phyloP scores from a whole-genome alignment of 2,888 invertebrate genomes.

The Hydraecia micacea region DNA sequence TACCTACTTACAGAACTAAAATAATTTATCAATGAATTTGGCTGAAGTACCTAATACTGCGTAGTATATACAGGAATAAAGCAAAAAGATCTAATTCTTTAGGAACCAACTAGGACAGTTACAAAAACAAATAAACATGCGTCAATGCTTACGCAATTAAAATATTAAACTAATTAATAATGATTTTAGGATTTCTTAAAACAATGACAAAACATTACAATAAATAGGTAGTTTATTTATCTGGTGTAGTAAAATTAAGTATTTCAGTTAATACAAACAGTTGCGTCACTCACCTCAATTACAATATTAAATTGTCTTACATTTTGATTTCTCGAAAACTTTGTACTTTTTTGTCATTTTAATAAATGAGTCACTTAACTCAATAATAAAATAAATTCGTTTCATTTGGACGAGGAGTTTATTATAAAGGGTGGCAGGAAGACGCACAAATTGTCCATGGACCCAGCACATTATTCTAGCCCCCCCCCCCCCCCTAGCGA shows the following conservation, averaged over 20 bases:
- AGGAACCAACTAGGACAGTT: not conserved
- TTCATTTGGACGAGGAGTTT: not conserved
- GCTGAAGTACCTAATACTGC: no score
- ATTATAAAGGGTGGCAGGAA: not conserved
- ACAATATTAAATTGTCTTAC: not conserved
- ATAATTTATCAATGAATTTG: no score
- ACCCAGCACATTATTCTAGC: no score
- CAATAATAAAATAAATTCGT: not conserved
- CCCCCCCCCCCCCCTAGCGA: no score
- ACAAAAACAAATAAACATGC: not conserved
- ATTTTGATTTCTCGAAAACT: conserved; percentile 1
- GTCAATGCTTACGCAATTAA: conserved; percentile 15
- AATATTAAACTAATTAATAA: not conserved
- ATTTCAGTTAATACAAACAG: not conserved
- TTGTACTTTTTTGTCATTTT: not conserved
- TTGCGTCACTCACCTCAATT: conserved; percentile 17
- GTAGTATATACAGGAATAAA: no score
- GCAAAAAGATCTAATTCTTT: not conserved
- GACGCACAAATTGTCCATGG: no score
- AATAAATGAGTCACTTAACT: not conserved
- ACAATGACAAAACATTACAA: conserved; percentile 25
- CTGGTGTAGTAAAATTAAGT: conserved; percentile 4
- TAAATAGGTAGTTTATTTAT: not conserved
- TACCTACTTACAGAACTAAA: not conserved
- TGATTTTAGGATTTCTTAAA: conserved; percentile 10